Base-by-base conservation (phyloP, 2,888 invertebrate species). In the Euspilapteryx auroguttella region DNA sequence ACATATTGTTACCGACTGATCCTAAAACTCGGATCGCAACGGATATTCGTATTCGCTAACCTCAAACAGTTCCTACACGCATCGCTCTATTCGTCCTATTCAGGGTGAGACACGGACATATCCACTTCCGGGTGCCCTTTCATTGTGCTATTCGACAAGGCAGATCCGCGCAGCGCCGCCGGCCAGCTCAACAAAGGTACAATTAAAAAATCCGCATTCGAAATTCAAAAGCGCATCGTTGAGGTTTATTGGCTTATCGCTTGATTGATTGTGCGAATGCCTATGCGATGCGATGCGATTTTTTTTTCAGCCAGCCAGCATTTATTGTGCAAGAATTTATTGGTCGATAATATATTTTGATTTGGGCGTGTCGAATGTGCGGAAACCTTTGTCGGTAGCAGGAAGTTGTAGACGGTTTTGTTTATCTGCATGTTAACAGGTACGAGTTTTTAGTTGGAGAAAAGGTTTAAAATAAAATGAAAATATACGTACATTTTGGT, bases 181-280 rank as follows among this genome's bases (percentile, higher is more conserved):
- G 65, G 59, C 55, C 34, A 36, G 39, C 23, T 27, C 51, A 53
- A 71, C 71, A 73, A 73, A 61, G 41, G 51, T 42, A 43, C 53
- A 47, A 62, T 59, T 56, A 63, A 66, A 65, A 68, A 65, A 66
- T 68, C n/a, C 65, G 62, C 61, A 69, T 69, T 62, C 62, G 45
- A 48, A 52, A 69, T 69, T 69, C 68, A 75, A 73, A 75, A 71
- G 75, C 61, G 65, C 73, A 73, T 73, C 75, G 73, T 69, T 73
- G 73, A 75, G 75, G 75, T 75, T 75, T 75, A 75, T 75, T 75
- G 75, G 75, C 75, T 75, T 71, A 75, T 71, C 66, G 69, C 66
- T 66, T 73, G 75, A 75, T 75, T 69, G 75, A 75, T 75, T 73
- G 73, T 68, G 69, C 68, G 71, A 71, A 71, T 55, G 41, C 47